These are phyloP conservation scores for Stylophora pistillata DNA, from an alignment of 64 coral and sea anemone species.

Conservation along the genomic window DNA sequence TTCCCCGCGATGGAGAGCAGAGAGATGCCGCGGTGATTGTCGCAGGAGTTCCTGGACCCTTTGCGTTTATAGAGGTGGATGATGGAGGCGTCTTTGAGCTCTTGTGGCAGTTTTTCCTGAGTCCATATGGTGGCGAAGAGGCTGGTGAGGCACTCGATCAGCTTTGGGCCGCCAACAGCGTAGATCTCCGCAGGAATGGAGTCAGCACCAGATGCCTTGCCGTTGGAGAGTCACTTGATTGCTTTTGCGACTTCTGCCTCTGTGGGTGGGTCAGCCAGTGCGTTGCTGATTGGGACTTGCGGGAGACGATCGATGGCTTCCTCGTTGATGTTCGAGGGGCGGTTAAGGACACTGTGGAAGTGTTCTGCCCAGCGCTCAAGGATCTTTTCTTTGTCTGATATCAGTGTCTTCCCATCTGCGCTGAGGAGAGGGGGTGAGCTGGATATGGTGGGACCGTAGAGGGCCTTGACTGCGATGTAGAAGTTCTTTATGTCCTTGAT, in stretches of 20 bases:
- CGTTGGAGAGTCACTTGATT: slow-evolving; percentile 27
- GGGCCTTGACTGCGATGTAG: slow-evolving; percentile 38
- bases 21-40: slow-evolving; percentile 28
- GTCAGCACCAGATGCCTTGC: slow-evolving; percentile 47
- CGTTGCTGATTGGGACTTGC: too few species aligned
- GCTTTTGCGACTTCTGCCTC: slow-evolving; percentile 21
- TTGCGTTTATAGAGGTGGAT: neutral
- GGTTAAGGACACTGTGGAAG: slow-evolving; percentile 32
- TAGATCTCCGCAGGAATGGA: slow-evolving; percentile 45
- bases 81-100: too few species aligned
- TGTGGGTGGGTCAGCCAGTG: too few species aligned
- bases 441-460: neutral
- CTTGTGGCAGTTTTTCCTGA: too few species aligned
- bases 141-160: too few species aligned
- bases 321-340: neutral
- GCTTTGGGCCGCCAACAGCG: too few species aligned
- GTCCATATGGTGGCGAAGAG: too few species aligned
- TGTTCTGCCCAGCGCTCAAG: slow-evolving; percentile 37
- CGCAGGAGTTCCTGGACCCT: neutral
- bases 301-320: slow-evolving; percentile 21
- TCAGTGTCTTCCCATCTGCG: slow-evolving; percentile 49
- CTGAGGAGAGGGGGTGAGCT: slow-evolving; percentile 6
- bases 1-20: slow-evolving; percentile 13
- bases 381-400: too few species aligned
- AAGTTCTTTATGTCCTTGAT: too few species aligned